Evolutionary conservation across 2,113 vertebrate species (phyloP).

Genomic region (Redunca redunca): DNA sequence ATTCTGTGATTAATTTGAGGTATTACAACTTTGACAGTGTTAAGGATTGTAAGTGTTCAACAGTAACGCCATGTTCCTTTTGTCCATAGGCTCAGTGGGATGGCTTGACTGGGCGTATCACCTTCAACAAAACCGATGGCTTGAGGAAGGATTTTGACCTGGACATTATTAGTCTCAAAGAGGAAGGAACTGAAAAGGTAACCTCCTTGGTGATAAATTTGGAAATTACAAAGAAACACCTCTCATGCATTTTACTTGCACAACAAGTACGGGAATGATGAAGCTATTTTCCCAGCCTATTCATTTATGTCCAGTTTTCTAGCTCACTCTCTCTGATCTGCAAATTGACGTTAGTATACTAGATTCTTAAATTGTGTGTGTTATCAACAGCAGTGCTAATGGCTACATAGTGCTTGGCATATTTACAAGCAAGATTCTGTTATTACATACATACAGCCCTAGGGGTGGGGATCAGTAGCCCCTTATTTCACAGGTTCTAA

Average conservation of each 20-base stretch:
- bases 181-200: conserved; percentile 98
- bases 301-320: background rate
- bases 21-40: rapidly evolving
- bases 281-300: background rate
- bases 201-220: conserved; percentile 22
- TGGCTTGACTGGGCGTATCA: conserved; percentile 94
- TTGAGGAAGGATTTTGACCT: conserved; percentile 96
- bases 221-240: background rate
- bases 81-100: conserved; percentile 91
- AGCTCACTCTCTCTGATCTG: background rate
- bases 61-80: conserved; percentile 23
- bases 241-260: background rate
- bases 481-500: background rate
- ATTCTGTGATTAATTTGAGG: background rate
- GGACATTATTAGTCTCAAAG: conserved; percentile 97
- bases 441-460: background rate
- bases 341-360: background rate
- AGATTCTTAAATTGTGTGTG: background rate
- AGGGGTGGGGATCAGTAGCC: background rate
- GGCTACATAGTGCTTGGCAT: background rate
- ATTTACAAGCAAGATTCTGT: background rate
- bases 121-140: conserved; percentile 95
- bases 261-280: no score
- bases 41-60: background rate
- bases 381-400: background rate